Evolutionary conservation across 2,113 vertebrate species (phyloP), one percentile per base, ranked within the genome.

Genomic region (Rhinichthys klamathensis): DNA sequence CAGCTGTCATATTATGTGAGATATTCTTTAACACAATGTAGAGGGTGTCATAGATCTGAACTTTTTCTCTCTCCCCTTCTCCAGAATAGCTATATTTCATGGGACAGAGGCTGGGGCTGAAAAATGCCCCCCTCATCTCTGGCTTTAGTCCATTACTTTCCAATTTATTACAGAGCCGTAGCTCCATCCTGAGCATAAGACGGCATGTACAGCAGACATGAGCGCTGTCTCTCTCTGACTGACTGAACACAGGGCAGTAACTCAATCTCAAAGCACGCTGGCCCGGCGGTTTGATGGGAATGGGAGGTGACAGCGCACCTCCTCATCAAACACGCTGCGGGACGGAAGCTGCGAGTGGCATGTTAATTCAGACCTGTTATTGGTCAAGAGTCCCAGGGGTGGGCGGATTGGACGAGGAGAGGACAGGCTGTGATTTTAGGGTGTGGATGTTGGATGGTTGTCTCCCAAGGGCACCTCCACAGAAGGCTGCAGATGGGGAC

Each of bases 181-280:
- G 12, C 38, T 72, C 79, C 41, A 5, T 27, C 13, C 23, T 23
- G 41, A n/a, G 35, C 32, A 4, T 67, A 67, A 81, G 82, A 75
- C 38, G 4, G 51, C 16, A 74, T 84, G 79, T 85, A 70, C 49
- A 83, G 72, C 41, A 49, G 56, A 63, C 58, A 23, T 7, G 21
- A 30, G 38, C 54, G 10, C 78, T 56, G 60, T 35, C 56, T 65
- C 60, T 25, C 63, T 75, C 74, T 67, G 32, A 49, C 77, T 72
- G 80, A 85, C 46, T 82, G 41, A 83, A 78, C 74, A 70, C 72
- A 49, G 61, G 61, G 21, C 87, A 23, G 75, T 84, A 86, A 88
- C 80, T 85, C 87, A 67, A 58, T 86, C 84, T 83, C 75, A 79
- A 58, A 61, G 73, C 56, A 54, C 65, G 23, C 38, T 4, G 32